Evolutionary conservation across 1,140 invertebrate genomes (phyloP), one percentile per base, ranked within the genome.

Genomic region (Papilio glaucus): DNA sequence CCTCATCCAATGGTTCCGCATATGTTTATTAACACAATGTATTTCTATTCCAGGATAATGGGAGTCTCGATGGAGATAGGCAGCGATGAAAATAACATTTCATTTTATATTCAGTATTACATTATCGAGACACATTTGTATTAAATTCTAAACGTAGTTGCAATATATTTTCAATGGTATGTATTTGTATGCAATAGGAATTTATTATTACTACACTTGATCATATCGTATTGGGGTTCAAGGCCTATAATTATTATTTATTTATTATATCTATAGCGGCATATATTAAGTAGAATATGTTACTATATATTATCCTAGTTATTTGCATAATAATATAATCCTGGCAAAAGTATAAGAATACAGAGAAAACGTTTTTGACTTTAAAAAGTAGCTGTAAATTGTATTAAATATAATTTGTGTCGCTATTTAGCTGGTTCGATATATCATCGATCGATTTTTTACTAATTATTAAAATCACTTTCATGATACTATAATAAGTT

Each of bases 71-170:
- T 18, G 21, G 38, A 63, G 60, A 70, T 42, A 61, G 62, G 72
- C 72, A 37, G 26, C 15, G 37, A 57, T 41, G 70, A 63, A 77
- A 69, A 77, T 77, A 57, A 74, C 1, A 74, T 79, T 80, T 82
- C 21, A 79, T 78, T 81, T 72, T 80, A 53, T 78, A 84, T 76
- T 77, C 84, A 87, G 85, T 88, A 87, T 88, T 86, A 86, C 81
- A 53, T 65, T 85, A 79, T 78, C 68, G 65, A 71, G 77, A 82
- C 71, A 79, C 80, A 83, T 77, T 84, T 79, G 72, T 77, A 78
- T n/a, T n/a, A n/a, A n/a, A n/a, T 80, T 80, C 76, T 76, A 76
- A 77, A 75, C 79, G 71, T 76, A 74, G 75, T 77, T 77, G 78
- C 81, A 39, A 57, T 53, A 33, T 78, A 82, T 81, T 79, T 79